These are phyloP conservation scores for Rhinatrema bivittatum DNA, from an alignment of 2,797 vertebrate genomes.

Conservation along the genomic window DNA sequence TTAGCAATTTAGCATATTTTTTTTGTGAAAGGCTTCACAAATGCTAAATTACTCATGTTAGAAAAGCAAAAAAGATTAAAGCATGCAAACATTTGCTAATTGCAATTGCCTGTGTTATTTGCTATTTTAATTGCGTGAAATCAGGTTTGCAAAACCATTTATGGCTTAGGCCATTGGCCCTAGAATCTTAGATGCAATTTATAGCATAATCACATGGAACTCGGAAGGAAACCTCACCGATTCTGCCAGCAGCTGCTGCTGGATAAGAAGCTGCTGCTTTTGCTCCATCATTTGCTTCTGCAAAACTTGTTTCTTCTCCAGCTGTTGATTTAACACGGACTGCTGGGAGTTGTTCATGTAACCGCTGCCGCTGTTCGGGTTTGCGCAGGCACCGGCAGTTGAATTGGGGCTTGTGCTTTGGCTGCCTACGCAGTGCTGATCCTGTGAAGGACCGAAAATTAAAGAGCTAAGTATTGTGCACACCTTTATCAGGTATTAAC, in stretches of 20 bases:
- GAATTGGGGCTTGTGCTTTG: conserved; percentile 54
- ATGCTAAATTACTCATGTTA: no score
- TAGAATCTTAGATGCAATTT: no score
- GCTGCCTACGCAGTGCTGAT: conserved; percentile 58
- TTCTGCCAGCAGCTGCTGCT: conserved; percentile 71
- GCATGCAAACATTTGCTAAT: no score
- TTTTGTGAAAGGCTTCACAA: no score
- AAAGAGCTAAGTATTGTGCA: neutral
- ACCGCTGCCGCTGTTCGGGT: conserved; percentile 68
- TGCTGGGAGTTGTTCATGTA: conserved; percentile 68
- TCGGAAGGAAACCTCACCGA: conserved; percentile 53
- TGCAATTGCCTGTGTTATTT: no score
- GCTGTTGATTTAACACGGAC: conserved; percentile 65
- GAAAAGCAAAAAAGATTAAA: no score
- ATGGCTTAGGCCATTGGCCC: no score
- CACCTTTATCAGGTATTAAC: no score
- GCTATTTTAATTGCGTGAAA: no score
- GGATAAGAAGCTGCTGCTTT: conserved; percentile 63
- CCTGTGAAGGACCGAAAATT: conserved; percentile 51
- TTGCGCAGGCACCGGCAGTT: conserved; percentile 57
- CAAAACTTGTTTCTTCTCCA: conserved; percentile 67
- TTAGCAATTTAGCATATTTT: no score
- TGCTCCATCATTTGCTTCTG: conserved; percentile 71
- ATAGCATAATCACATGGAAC: conserved; percentile 4
- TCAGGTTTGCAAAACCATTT: no score